Evolutionary conservation across 1,140 invertebrate genomes (phyloP).

Genomic region (Palaemon carinicauda): DNA sequence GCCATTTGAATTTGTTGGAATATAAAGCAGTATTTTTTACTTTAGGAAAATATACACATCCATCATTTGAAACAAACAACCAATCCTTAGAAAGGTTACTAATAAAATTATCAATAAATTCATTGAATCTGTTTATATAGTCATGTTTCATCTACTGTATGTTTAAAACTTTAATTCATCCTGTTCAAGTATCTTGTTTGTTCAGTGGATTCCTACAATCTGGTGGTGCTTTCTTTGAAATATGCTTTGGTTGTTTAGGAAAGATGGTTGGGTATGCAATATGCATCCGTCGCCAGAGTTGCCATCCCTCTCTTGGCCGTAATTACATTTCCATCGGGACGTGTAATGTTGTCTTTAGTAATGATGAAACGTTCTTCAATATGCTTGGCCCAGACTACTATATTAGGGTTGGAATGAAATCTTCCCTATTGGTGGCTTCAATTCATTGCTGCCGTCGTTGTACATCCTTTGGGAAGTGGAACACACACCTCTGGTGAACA

Average conservation of each 20-base stretch:
- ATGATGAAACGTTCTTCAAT: background rate
- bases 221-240: slow-evolving; percentile 7
- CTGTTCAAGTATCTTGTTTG: background rate
- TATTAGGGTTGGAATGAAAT: background rate
- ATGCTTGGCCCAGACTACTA: background rate
- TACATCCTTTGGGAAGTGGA: background rate
- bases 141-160: background rate
- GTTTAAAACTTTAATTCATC: background rate
- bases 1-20: no score
- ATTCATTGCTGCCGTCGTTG: background rate
- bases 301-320: background rate
- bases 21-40: no score
- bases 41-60: background rate
- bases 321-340: background rate
- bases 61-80: background rate
- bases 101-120: background rate
- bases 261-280: background rate
- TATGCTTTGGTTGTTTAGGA: background rate
- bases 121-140: background rate
- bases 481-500: background rate
- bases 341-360: background rate
- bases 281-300: no score
- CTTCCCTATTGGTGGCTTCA: background rate
- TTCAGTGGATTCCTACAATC: background rate
- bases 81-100: background rate